Evolutionary conservation across 2,888 invertebrate species (phyloP).

Genomic region (Drosophila lacicola): DNA sequence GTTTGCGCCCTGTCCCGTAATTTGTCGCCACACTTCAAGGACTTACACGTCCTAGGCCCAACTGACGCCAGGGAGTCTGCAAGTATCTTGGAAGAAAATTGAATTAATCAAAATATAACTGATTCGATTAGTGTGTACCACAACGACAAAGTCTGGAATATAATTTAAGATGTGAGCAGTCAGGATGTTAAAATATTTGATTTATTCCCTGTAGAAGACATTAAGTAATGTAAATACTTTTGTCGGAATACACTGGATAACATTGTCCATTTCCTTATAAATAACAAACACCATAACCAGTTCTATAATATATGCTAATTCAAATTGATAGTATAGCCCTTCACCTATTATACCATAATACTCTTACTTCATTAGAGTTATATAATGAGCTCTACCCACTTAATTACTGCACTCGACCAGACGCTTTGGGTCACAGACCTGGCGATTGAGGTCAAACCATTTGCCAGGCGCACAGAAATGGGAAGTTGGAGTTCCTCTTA

Average conservation of each 20-base stretch:
- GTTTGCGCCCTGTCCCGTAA: constrained; percentile 66
- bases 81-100: constrained; percentile 29
- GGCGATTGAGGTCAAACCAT: constrained; percentile 54
- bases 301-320: constrained; percentile 11
- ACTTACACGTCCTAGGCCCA: constrained; percentile 7
- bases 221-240: background rate
- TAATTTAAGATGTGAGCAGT: constrained; percentile 2
- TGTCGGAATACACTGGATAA: constrained; percentile 15
- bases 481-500: constrained; percentile 31
- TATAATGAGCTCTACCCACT: background rate
- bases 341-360: constrained; percentile 23
- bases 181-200: constrained; percentile 9
- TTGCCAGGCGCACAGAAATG: constrained; percentile 57
- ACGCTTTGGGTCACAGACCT: constrained; percentile 35
- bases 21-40: constrained; percentile 59
- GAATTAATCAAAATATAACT: constrained; percentile 40
- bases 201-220: constrained; percentile 38
- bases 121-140: constrained; percentile 33
- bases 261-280: background rate
- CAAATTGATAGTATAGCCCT: constrained; percentile 24
- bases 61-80: constrained; percentile 23
- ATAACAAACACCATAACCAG: constrained; percentile 32
- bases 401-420: constrained; percentile 27
- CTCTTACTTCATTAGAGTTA: background rate
- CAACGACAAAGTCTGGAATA: constrained; percentile 13